Evolutionary conservation across 2,888 invertebrate genomes (phyloP).

Genomic region (Julus scandinavius): DNA sequence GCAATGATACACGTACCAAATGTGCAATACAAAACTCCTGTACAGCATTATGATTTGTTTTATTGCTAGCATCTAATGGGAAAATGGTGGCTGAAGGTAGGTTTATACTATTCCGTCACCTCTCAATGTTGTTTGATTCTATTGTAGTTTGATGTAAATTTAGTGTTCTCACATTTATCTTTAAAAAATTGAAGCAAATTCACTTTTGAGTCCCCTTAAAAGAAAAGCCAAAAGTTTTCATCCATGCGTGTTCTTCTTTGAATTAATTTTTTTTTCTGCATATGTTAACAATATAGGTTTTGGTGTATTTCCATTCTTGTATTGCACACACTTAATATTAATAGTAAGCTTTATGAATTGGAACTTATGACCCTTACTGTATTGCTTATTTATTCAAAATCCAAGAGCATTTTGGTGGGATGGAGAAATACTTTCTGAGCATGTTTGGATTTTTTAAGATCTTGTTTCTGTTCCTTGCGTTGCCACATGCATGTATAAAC

Average conservation of each 20-base stretch:
- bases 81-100: slow-evolving; percentile 75
- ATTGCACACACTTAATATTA: too few relatives aligned
- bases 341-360: too few relatives aligned
- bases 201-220: slow-evolving; percentile 3
- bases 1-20: background rate
- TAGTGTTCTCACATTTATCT: background rate
- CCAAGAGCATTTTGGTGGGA: too few relatives aligned
- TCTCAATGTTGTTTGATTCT: background rate
- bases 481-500: too few relatives aligned
- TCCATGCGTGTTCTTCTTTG: too few relatives aligned
- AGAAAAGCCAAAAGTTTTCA: too few relatives aligned
- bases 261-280: slow-evolving; percentile 22
- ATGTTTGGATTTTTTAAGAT: too few relatives aligned
- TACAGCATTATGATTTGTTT: slow-evolving; percentile 65
- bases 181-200: background rate
- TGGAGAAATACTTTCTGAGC: too few relatives aligned
- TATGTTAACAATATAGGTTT: background rate
- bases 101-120: slow-evolving; percentile 57
- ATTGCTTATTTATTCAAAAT: too few relatives aligned
- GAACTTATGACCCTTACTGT: too few relatives aligned
- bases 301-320: too few relatives aligned
- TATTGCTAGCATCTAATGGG: slow-evolving; percentile 73
- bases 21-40: background rate
- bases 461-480: too few relatives aligned
- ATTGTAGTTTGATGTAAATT: slow-evolving; percentile 2